Base-by-base conservation (phyloP, 2,113 vertebrate species). In the Myrmophylax atrothorax region DNA sequence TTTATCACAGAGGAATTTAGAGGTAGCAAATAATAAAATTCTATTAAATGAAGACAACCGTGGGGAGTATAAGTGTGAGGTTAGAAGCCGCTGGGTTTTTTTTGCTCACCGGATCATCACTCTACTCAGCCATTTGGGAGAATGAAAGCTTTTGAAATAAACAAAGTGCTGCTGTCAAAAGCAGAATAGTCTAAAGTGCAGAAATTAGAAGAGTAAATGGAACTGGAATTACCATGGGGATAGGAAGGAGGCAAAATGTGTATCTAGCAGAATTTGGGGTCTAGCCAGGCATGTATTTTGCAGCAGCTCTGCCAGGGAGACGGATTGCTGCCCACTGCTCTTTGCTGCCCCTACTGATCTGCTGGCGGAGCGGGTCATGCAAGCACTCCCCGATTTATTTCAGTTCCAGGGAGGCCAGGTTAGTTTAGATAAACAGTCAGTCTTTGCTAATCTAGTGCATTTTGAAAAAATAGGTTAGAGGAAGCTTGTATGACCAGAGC, bases 91-190 rank as follows among this genome's bases (percentile, higher is more conserved):
- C 26, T 59, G 38, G 78, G 35, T 14, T 82, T 86, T 81, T 38
- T 49, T 74, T 53, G 69, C 91, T 95, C 80, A 70, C 86, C 80
- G 89, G 86, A 81, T 95, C 79, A 78, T 94, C 75, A 75, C 64
- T 79, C 78, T 49, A 53, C 19, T 5, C 74, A 76, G 81, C 81
- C 22, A 0, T 88, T 73, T 73, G 72, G 69, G 81, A 92, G 62
- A 95, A 84, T 40, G 73, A 84, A 94, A 93, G 81, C 84, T 92
- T 95, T 79, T 82, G 91, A 87, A 95, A 95, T 91, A 96, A 92
- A 95, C 84, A 64, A 94, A 94, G 84, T 79, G 66, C 84, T 94
- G 81, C 91, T 96, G 93, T 94, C 95, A 96, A 84, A 94, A 89
- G 49, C 93, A 93, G 84, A 95, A 79, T 62, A 73, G 74, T 68